Conservation (phyloP, 2,113 vertebrate genomes). For the Mohoua ochrocephala region DNA sequence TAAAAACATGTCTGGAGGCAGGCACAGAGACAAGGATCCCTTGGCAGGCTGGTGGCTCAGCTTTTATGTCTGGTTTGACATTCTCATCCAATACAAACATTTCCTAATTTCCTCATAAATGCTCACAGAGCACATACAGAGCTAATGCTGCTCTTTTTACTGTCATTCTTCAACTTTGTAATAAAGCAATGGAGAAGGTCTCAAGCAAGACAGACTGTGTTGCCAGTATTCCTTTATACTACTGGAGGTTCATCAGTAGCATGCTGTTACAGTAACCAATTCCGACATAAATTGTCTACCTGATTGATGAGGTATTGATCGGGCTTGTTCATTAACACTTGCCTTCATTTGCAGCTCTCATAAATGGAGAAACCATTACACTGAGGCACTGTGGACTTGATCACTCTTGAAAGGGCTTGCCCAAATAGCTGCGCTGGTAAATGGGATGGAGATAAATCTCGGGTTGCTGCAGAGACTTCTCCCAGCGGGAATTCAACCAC, state of each 20-base stretch:
- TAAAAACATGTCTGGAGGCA: not conserved
- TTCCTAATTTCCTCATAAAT: not conserved
- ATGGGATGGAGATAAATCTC: not conserved
- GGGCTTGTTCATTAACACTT: not conserved
- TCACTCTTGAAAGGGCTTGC: not conserved
- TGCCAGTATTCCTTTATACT: not conserved
- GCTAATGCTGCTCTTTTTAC: not conserved
- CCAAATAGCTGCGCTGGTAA: fast-evolving
- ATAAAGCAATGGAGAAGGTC: not conserved
- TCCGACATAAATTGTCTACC: not conserved
- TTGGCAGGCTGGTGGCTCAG: not conserved
- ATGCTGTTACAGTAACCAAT: not conserved
- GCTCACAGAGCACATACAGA: not conserved
- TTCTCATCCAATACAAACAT: not conserved
- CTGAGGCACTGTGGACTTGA: not conserved
- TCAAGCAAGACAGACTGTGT: not conserved
- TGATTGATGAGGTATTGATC: not conserved
- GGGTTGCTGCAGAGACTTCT: not conserved
- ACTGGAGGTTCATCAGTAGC: not conserved
- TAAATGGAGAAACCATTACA: not conserved
- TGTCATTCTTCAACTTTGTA: not conserved
- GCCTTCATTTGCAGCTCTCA: not conserved
- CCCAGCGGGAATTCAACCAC: fast-evolving
- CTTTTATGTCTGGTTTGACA: not conserved
- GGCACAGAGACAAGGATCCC: not conserved